Conservation (phyloP, 1,140 invertebrate species). For the Penaeus vannamei region DNA sequence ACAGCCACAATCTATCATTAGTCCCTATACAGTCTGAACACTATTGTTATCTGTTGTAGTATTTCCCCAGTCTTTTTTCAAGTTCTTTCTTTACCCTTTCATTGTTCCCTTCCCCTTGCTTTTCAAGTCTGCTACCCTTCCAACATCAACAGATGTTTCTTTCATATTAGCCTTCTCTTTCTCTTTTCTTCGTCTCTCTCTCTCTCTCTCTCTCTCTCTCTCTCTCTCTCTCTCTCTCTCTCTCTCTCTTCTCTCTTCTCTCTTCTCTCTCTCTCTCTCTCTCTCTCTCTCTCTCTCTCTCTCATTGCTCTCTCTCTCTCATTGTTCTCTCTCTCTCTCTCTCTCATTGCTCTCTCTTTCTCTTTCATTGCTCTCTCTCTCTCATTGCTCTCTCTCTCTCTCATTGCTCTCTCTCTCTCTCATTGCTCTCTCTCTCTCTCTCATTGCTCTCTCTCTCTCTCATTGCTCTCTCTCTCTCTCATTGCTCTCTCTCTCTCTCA, state of each 20-base stretch:
- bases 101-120: no score
- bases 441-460: background rate
- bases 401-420: background rate
- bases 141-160: no score
- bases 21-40: no score
- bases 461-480: background rate
- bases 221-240: background rate
- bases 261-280: constrained; percentile 3
- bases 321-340: background rate
- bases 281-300: no score
- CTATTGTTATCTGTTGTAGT: no score
- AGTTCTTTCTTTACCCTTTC: no score
- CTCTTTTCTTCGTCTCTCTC: background rate
- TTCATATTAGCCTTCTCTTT: no score
- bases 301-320: background rate
- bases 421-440: background rate
- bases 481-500: background rate
- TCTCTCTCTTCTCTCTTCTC: background rate
- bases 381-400: background rate
- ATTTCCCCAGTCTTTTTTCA: no score
- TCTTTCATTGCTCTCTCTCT: background rate
- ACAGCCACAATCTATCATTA: no score
- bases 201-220: background rate
- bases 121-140: no score
- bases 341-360: background rate